Conservation (phyloP, 2,113 vertebrate genomes). For the Tragelaphus strepsiceros region DNA sequence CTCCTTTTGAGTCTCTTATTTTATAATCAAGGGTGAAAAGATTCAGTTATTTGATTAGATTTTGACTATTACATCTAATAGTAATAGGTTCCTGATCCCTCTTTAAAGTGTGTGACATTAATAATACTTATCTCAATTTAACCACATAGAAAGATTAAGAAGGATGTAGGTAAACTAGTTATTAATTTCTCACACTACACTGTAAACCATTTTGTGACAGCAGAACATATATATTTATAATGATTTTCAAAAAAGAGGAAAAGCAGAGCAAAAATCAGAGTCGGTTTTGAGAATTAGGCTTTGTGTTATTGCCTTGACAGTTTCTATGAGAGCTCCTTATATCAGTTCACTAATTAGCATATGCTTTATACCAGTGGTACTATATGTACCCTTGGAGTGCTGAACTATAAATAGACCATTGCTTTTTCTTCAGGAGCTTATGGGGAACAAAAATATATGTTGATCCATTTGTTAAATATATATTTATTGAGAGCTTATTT, state of each 20-base stretch:
- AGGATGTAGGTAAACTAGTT: neutral
- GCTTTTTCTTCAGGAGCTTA: neutral
- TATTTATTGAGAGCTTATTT: neutral
- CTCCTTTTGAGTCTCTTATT: neutral
- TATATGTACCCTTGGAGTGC: neutral
- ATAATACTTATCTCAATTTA: neutral
- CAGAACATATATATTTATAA: neutral
- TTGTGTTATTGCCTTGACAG: neutral
- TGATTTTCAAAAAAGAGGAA: neutral
- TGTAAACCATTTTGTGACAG: neutral
- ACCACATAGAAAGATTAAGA: neutral
- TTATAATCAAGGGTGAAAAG: neutral
- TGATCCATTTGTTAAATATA: neutral
- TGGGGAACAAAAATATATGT: neutral
- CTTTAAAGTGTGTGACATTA: neutral
- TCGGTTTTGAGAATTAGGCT: neutral
- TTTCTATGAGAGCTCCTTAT: neutral
- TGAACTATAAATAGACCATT: neutral
- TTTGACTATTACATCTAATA: neutral
- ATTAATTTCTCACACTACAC: neutral
- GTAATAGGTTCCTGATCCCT: neutral
- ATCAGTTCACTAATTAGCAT: neutral
- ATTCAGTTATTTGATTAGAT: neutral
- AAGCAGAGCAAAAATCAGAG: neutral
- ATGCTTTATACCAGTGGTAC: neutral